Evolutionary conservation across 1,140 invertebrate genomes (phyloP).

Genomic region (Holotrichia oblita): DNA sequence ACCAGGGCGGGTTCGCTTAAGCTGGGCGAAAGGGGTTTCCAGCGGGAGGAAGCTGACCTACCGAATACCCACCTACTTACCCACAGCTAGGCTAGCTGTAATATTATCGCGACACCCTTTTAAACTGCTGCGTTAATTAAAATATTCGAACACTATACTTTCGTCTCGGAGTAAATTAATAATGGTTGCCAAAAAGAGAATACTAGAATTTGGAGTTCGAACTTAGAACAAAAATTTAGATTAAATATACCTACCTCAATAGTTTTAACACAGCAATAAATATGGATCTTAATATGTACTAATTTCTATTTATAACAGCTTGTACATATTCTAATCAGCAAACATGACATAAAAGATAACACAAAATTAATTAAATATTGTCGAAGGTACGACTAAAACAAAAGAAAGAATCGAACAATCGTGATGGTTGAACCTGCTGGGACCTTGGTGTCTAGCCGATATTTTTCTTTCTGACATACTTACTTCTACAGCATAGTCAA

Average conservation of each 20-base stretch:
- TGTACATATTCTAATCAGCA: background rate
- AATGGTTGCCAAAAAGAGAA: background rate
- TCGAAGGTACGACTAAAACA: background rate
- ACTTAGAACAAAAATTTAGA: no score
- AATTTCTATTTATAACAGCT: background rate
- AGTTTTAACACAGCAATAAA: no score
- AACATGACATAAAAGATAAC: background rate
- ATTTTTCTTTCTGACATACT: conserved; percentile 50
- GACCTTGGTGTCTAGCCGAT: conserved; percentile 47
- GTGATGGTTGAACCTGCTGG: conserved; percentile 30
- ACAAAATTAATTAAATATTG: conserved; percentile 13
- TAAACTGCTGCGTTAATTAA: conserved; percentile 27
- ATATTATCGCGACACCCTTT: conserved; percentile 36
- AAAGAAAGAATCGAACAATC: background rate
- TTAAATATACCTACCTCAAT: no score
- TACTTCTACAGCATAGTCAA: conserved; percentile 47
- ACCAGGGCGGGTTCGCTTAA: conserved; percentile 46
- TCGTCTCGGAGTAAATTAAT: conserved; percentile 18
- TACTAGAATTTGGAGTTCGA: no score
- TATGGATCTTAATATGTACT: background rate
- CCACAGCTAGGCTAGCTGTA: background rate
- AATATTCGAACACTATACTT: conserved; percentile 13
- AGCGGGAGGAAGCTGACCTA: conserved; percentile 13
- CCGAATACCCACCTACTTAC: background rate
- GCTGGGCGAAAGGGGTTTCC: background rate